Conservation (phyloP, 2,113 vertebrate species). For the Ibidorhyncha struthersii region DNA sequence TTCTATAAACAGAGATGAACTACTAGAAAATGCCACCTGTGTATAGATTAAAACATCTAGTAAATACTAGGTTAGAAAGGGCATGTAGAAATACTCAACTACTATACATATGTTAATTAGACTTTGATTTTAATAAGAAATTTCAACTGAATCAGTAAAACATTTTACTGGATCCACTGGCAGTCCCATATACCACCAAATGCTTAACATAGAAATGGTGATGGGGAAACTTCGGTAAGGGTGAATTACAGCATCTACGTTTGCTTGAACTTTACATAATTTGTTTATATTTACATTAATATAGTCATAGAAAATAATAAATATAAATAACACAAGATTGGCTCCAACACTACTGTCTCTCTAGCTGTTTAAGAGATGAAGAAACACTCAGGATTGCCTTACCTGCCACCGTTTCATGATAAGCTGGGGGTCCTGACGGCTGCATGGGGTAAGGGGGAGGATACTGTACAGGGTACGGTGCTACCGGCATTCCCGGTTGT, state of each 20-base stretch:
- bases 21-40: not conserved
- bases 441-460: constrained; percentile 73
- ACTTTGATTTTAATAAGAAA: not conserved
- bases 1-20: not conserved
- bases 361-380: not conserved
- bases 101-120: not conserved
- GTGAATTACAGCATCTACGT: not conserved
- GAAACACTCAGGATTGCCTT: not conserved
- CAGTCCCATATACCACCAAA: not conserved
- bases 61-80: not conserved
- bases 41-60: not conserved
- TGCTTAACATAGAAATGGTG: not conserved
- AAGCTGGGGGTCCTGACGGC: constrained; percentile 81
- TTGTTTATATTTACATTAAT: not conserved
- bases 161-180: not conserved
- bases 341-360: not conserved
- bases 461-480: constrained; percentile 75
- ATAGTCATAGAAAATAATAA: not conserved
- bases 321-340: not conserved
- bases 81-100: not conserved
- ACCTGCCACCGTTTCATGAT: constrained; percentile 85
- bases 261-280: rapidly evolving
- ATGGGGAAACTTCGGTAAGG: not conserved
- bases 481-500: constrained; percentile 60
- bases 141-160: not conserved